phyloP scores from a whole-genome alignment of 2,797 vertebrate species.

The Rhincodon typus region DNA sequence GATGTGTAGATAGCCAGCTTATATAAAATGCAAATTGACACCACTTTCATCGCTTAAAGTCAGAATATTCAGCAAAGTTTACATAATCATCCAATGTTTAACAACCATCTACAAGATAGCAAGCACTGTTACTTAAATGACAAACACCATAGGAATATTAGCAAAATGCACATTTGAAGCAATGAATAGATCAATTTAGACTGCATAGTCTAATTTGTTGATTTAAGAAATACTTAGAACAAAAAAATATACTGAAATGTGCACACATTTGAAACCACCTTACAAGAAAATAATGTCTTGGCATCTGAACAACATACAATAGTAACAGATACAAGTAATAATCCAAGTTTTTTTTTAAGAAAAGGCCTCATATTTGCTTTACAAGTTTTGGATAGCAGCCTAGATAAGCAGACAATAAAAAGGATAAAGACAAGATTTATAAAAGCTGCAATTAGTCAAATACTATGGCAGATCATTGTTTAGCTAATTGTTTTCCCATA shows the following conservation, averaged over 20 bases:
- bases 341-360: background rate
- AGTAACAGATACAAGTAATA: background rate
- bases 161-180: background rate
- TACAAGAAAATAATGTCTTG: background rate
- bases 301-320: background rate
- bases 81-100: background rate
- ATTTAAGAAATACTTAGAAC: background rate
- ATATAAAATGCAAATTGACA: background rate
- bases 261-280: background rate
- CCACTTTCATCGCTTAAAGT: background rate
- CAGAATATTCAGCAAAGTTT: background rate
- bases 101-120: background rate
- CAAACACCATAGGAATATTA: background rate
- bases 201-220: background rate
- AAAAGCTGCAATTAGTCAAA: conserved; percentile 33
- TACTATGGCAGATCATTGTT: conserved; percentile 21
- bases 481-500: conserved; percentile 35
- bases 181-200: background rate
- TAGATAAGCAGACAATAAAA: conserved; percentile 32
- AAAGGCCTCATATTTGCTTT: background rate
- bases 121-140: background rate
- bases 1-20: background rate
- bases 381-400: conserved; percentile 5
- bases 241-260: background rate
- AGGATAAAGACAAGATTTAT: conserved; percentile 24